Evolutionary conservation across 2,113 vertebrate species (phyloP).

Genomic region (Pterocles burchelli): DNA sequence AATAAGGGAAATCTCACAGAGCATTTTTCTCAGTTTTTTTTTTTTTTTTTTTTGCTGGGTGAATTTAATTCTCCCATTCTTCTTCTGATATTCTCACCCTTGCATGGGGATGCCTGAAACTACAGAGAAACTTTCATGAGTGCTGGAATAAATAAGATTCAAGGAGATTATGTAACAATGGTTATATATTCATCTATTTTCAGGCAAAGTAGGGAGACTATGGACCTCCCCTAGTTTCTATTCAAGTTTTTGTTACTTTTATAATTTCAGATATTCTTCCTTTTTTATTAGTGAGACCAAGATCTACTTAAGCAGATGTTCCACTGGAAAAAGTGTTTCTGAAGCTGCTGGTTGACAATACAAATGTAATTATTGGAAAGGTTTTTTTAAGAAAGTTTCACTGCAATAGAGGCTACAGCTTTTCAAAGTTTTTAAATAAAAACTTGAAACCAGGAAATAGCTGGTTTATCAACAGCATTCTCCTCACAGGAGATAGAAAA

Average conservation of each 20-base stretch:
- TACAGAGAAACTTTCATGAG: neutral
- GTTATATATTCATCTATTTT: neutral
- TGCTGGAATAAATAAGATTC: neutral
- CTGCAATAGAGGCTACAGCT: neutral
- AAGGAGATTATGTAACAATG: neutral
- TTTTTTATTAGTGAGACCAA: neutral
- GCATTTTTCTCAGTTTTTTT: neutral
- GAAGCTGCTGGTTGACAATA: neutral
- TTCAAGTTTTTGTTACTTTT: neutral
- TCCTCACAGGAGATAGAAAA: neutral
- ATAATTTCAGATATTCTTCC: neutral
- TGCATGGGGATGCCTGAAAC: neutral
- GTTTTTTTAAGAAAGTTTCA: neutral
- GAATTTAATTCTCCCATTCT: neutral
- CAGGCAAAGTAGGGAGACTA: neutral
- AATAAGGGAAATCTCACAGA: neutral
- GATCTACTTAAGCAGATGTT: neutral
- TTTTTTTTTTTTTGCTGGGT: neutral
- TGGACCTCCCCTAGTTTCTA: neutral
- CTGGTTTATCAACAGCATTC: neutral
- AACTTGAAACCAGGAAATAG: neutral
- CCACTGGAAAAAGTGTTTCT: neutral
- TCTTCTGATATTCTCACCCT: neutral
- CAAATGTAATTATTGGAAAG: neutral
- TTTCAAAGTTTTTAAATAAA: neutral